A percentile compares a stretch with the other conserved stretches of the same genome.
These are phyloP conservation scores for Drosophila pectinifera DNA, from an alignment of 1,140 invertebrate genomes.

Conservation along the genomic window DNA sequence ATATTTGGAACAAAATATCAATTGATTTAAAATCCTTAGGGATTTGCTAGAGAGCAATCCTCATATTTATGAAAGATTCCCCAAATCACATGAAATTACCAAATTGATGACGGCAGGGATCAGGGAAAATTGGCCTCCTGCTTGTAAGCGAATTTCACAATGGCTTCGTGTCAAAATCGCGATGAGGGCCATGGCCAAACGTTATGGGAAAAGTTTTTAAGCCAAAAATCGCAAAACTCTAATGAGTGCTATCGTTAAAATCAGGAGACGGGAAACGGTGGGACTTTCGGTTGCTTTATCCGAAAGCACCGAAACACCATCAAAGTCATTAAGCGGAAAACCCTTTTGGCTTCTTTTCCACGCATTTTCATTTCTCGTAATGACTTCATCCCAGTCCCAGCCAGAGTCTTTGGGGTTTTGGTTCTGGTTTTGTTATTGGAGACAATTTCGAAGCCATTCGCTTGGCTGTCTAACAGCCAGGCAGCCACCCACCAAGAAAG, in stretches of 20 bases:
- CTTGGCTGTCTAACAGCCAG: slow-evolving; percentile 33
- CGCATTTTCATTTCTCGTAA: slow-evolving; percentile 73
- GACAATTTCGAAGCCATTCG: slow-evolving; percentile 73
- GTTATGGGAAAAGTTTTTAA: slow-evolving; percentile 72
- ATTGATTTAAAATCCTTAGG: background rate
- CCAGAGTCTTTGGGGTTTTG: slow-evolving; percentile 42
- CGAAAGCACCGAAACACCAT: slow-evolving; percentile 33
- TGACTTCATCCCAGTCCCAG: slow-evolving; percentile 72
- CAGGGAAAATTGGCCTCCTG: slow-evolving; percentile 17
- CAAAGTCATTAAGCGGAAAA: slow-evolving; percentile 76
- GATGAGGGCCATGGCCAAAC: slow-evolving; percentile 64
- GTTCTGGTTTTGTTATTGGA: slow-evolving; percentile 60
- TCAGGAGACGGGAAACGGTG: slow-evolving; percentile 28
- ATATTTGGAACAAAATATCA: background rate
- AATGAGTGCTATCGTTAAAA: slow-evolving; percentile 74
- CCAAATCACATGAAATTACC: slow-evolving; percentile 23
- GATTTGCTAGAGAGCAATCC: no score
- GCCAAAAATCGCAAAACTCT: slow-evolving; percentile 66
- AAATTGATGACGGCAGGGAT: slow-evolving; percentile 28
- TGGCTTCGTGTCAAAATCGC: slow-evolving; percentile 44
- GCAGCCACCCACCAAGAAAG: slow-evolving; percentile 32
- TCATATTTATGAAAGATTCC: background rate
- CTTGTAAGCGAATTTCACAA: slow-evolving; percentile 25
- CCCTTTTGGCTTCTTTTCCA: slow-evolving; percentile 75
- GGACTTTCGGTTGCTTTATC: slow-evolving; percentile 25